Base-by-base conservation (phyloP, 2,113 vertebrate genomes). In the Sitta europaea region DNA sequence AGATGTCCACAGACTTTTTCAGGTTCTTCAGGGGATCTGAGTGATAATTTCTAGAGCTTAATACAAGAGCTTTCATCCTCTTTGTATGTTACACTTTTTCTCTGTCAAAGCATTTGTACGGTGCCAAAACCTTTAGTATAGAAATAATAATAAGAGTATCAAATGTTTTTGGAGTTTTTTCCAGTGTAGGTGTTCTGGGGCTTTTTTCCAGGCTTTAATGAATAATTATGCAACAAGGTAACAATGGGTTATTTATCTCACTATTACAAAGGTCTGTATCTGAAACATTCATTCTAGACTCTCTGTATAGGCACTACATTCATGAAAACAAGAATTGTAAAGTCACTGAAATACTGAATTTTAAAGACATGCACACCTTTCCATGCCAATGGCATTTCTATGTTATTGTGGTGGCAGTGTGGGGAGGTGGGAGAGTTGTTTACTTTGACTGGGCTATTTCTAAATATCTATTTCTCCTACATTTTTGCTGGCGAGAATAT, bases 111-210 rank as follows among this genome's bases (percentile, higher is more conserved):
- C 25, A 75, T 63, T 83, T 86, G 15, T 27, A 19, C 19, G 14
- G 9, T 67, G 43, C 14, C 63, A 75, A 72, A 74, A 86, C 4
- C 5, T 63, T 67, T 24, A 51, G 0, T 14, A 59, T 5, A 66
- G 42, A 73, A 68, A 61, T 9, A 70, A 15, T 14, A 71, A 53
- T 8, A n/a, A 5, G 18, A 53, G 3, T 5, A 42, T 25, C 54
- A 31, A 35, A 31, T 14, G 3, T 4, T 35, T 1, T 5, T 5
- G 8, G 2, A 0, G 12, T 45, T 42, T 68, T 80, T 81, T 33
- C 6, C 0, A 0, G 50, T 2, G 5, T 31, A 21, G 7, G 17
- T 58, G 9, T 5, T 2, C 24, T 33, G 4, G n/a, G 12, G 4
- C n/a, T 42, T 23, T 66, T 53, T 71, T 47, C 25, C 5, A n/a